Conservation (phyloP, 1,140 invertebrate genomes). For the Onthophagus taurus region DNA sequence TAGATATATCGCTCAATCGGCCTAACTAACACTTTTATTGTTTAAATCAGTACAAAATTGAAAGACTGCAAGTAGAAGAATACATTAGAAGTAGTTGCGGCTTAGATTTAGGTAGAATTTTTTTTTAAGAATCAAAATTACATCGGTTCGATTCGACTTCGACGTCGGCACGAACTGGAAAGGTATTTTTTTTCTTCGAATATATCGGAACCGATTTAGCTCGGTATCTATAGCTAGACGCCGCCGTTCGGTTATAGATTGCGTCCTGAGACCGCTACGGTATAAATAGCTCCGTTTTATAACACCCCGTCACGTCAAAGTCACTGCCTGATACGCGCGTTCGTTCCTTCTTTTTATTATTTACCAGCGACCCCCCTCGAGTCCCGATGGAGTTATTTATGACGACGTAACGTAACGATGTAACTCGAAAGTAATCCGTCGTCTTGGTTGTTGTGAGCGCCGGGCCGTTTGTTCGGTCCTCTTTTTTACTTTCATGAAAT, state of each 20-base stretch:
- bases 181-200: too few relatives aligned
- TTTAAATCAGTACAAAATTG: slow-evolving; percentile 25
- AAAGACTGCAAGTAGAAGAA: slow-evolving; percentile 19
- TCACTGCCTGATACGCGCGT: slow-evolving; percentile 16
- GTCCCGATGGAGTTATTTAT: too few relatives aligned
- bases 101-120: neutral
- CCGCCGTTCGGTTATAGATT: too few relatives aligned
- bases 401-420: too few relatives aligned
- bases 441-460: neutral
- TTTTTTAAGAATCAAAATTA: too few relatives aligned
- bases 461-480: too few relatives aligned
- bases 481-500: slow-evolving; percentile 24
- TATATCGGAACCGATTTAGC: too few relatives aligned
- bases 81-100: neutral
- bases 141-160: too few relatives aligned
- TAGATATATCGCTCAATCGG: slow-evolving; percentile 8
- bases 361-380: too few relatives aligned
- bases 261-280: too few relatives aligned
- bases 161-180: too few relatives aligned
- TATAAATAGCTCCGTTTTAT: slow-evolving; percentile 8
- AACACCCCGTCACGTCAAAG: slow-evolving; percentile 14
- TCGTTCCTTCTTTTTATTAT: slow-evolving; percentile 5
- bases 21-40: slow-evolving; percentile 17
- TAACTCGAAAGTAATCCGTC: neutral
- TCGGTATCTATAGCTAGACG: too few relatives aligned